Evolutionary conservation across 37 sponge, comb jelly and placozoan species (phyloP), one percentile per base, ranked within the genome.

Genomic region (Aplysina aerophoba): DNA sequence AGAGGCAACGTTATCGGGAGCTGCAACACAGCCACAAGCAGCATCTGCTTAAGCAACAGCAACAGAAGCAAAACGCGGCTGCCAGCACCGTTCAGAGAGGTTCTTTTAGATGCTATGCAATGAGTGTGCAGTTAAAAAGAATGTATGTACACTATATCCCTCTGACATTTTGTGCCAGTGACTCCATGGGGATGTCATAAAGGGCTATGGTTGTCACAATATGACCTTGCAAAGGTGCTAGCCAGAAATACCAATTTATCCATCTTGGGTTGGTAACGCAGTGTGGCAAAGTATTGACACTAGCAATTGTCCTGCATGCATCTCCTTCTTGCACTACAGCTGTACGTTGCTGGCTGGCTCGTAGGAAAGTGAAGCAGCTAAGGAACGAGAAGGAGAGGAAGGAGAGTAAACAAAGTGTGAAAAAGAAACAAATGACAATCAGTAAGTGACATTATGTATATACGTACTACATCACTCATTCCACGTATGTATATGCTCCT

Each of bases 261-360:
- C n/a, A n/a, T n/a, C n/a, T n/a, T n/a, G n/a, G n/a, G n/a, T n/a
- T n/a, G n/a, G n/a, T n/a, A n/a, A n/a, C n/a, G n/a, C n/a, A n/a
- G n/a, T n/a, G n/a, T n/a, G 8, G 50, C 8, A 8, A 44, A 44
- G 50, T 44, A 8, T 3, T 44, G 50, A 11, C 8, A 44, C 50
- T 11, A 44, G 50, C 50, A 44, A 44, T 8, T 44, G 6, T 8
- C 3, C 50, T 44, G 50, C 50, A 8, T 44, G n/a, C n/a, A n/a
- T 44, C 50, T 44, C 8, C 3, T 8, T 11, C 8, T 44, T 13
- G 4, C 62, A 44, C 24, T 80, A n/a, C 64, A 88, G 88, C 54
- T 83, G 81, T 83, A 15, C 35, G 87, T 41, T 57, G 75, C 6
- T 88, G 88, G 83, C 53, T 74, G 36, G 75, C 88, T 55, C 73